Evolutionary conservation across 2,888 invertebrate genomes (phyloP).

Genomic region (Stegophylla sp.): DNA sequence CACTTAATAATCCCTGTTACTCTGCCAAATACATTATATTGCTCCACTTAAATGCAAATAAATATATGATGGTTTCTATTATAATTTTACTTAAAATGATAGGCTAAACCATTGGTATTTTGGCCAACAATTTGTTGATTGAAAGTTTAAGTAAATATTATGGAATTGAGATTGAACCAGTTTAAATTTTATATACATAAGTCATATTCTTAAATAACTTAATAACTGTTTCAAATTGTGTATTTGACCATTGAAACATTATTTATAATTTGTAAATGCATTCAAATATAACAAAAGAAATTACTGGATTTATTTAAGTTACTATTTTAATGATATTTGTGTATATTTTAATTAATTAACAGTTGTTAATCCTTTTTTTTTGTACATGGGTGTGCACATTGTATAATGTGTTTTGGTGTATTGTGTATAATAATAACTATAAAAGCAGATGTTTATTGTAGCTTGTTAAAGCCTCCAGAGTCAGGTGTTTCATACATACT

Average conservation of each 20-base stretch:
- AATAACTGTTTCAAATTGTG: slow-evolving; percentile 11
- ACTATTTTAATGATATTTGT: too few species aligned
- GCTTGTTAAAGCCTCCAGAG: neutral
- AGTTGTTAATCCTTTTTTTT: neutral
- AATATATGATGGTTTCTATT: neutral
- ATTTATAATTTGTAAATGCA: neutral
- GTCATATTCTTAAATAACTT: neutral
- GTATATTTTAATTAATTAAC: neutral
- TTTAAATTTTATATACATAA: too few species aligned
- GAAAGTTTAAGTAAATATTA: neutral
- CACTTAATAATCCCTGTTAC: neutral
- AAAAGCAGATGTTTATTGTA: slow-evolving; percentile 28
- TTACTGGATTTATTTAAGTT: too few species aligned
- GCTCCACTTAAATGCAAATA: neutral
- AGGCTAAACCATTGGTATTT: neutral
- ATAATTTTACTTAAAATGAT: neutral
- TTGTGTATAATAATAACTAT: neutral
- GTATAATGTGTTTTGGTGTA: neutral
- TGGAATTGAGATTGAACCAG: too few species aligned
- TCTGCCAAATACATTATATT: neutral
- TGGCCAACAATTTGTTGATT: neutral
- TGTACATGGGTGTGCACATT: neutral
- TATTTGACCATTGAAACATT: slow-evolving; percentile 18
- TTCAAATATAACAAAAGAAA: too few species aligned
- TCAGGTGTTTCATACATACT: slow-evolving; percentile 12